Percentiles rank a stretch among this genome's conserved stretches.
These are phyloP conservation scores for Hedychridium roseum DNA, from an alignment of 2,888 invertebrate genomes.

Conservation along the genomic window DNA sequence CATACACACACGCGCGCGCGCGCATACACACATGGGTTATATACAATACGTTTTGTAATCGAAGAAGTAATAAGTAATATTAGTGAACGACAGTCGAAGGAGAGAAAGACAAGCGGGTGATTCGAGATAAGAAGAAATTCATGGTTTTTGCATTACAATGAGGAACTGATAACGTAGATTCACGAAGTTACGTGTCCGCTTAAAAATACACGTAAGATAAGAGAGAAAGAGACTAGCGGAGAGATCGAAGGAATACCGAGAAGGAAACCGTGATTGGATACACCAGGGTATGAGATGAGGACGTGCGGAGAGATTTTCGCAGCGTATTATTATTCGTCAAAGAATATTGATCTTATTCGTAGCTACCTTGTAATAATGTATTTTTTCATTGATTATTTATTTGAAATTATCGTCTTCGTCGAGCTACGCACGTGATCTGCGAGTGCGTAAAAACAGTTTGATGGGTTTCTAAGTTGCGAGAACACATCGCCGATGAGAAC, in stretches of 20 bases:
- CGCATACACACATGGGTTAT: conserved; percentile 39
- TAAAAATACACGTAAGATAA: background rate
- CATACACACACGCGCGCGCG: conserved; percentile 29
- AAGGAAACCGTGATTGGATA: no score
- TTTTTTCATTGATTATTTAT: conserved; percentile 51
- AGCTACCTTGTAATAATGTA: conserved; percentile 47
- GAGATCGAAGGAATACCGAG: conserved; percentile 11
- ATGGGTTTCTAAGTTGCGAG: no score
- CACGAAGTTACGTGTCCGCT: background rate
- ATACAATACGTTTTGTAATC: conserved; percentile 38
- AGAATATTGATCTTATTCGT: conserved; percentile 37
- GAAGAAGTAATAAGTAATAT: conserved; percentile 10
- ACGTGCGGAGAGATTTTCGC: conserved; percentile 26
- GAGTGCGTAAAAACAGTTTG: no score
- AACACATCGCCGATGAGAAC: no score
- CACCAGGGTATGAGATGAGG: conserved; percentile 13
- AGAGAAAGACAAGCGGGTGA: conserved; percentile 3
- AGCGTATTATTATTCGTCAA: conserved; percentile 44
- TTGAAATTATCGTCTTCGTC: conserved; percentile 30
- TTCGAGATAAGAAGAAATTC: conserved; percentile 7
- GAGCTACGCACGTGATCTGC: conserved; percentile 23
- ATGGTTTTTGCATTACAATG: conserved; percentile 12
- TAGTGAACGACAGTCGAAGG: conserved; percentile 4
- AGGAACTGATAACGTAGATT: conserved; percentile 10
- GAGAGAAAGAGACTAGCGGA: background rate